These are phyloP conservation scores for Capreolus pygargus DNA, from an alignment of 2,113 vertebrate genomes.

Conservation along the genomic window DNA sequence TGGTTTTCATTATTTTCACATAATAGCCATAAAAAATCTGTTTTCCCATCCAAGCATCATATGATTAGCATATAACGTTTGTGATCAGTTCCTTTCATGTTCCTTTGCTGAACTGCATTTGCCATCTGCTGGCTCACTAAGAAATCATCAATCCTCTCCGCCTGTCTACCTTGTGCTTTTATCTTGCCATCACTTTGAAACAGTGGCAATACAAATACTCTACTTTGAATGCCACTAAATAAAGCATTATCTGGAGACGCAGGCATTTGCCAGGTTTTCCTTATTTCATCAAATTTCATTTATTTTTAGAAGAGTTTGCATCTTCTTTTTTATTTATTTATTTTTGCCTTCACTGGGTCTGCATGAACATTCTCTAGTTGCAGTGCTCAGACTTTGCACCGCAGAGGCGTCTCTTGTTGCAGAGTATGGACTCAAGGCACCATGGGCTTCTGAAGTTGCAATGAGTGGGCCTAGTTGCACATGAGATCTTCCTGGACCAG, in stretches of 20 bases:
- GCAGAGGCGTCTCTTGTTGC: neutral
- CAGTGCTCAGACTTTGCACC: neutral
- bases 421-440: neutral
- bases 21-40: neutral
- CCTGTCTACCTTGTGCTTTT: neutral
- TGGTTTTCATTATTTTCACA: neutral
- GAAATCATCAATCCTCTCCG: neutral
- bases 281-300: neutral
- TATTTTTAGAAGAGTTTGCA: neutral
- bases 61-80: neutral
- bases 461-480: neutral
- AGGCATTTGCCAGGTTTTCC: neutral
- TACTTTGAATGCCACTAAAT: neutral
- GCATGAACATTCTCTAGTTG: accelerated
- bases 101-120: constrained; percentile 11
- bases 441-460: neutral
- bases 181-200: neutral
- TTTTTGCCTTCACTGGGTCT: accelerated
- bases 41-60: neutral
- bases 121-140: constrained; percentile 8
- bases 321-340: neutral
- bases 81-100: neutral
- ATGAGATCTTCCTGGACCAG: neutral
- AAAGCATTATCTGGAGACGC: neutral
- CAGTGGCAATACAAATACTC: neutral